Percentiles rank a stretch among this genome's conserved stretches.
Conservation (phyloP, 2,797 vertebrate species). For the Threskiornis aethiopicus region DNA sequence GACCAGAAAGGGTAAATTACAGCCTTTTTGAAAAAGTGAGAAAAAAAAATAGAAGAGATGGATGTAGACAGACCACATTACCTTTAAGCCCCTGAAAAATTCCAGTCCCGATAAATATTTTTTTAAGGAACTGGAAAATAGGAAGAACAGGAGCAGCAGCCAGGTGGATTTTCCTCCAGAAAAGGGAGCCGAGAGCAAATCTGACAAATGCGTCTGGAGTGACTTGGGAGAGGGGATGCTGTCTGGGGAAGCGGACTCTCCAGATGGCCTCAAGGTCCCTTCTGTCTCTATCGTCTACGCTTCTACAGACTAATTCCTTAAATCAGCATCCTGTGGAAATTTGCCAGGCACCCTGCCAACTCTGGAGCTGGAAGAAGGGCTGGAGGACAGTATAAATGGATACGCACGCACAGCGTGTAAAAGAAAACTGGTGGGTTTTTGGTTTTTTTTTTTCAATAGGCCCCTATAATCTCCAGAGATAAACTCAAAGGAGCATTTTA, state of each 20-base stretch:
- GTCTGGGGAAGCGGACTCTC: not conserved
- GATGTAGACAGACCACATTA: accelerated
- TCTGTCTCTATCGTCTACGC: not conserved
- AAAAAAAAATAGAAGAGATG: not conserved
- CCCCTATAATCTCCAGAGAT: not conserved
- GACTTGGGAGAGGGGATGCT: not conserved
- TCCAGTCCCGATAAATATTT: not conserved
- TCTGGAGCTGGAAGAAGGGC: not conserved
- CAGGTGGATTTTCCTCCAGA: not conserved
- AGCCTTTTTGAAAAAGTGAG: not conserved
- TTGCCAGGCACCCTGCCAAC: not conserved
- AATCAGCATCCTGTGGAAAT: not conserved
- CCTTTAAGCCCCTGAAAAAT: not conserved
- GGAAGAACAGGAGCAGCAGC: not conserved
- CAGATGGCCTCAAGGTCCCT: conserved; percentile 17
- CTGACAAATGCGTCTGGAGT: not conserved
- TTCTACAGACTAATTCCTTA: not conserved
- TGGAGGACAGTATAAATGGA: not conserved
- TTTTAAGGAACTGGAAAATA: not conserved
- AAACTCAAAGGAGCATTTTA: not conserved
- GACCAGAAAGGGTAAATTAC: not conserved
- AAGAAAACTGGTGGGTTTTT: not conserved
- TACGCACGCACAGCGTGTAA: not conserved
- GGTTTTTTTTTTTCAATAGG: not conserved
- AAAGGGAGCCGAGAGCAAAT: not conserved